Evolutionary conservation across 53 echinoderm and acorn worm species (phyloP), one percentile per base, ranked within the genome.

Genomic region (Pentamera pediparva): DNA sequence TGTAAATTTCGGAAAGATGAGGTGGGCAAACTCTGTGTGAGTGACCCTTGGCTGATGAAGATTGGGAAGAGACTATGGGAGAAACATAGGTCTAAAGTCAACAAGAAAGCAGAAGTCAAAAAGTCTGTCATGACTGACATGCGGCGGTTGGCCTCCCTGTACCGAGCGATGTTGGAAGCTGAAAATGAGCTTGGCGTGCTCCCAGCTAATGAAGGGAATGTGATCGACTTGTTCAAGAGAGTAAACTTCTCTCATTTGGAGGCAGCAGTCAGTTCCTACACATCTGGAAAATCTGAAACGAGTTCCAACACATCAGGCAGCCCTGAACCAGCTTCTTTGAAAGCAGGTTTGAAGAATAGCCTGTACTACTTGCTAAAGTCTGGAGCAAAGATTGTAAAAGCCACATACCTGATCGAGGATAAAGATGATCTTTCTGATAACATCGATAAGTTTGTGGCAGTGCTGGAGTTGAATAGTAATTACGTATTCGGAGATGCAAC

Each of bases 121-220:
- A 80, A 76, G 30, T 65, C 80, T 37, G 89, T 89, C 0, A 89
- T 89, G 89, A 59, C 80, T 17, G 70, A 69, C 36, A 84, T 89
- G 80, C 59, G 88, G 28, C 41, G 89, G 32, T 37, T 89, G 6
- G 74, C 58, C 18, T 5, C 40, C 11, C 78, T 89, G 41, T 85
- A 89, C 34, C 12, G 58, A 5, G 34, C 56, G 18, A 75, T 84
- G 56, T 0, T 43, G 20, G 50, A 62, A 31, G 35, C 60, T 27
- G 45, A 84, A 30, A 38, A 50, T 22, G 62, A 75, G 6, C 25
- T 69, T 9, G 70, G 77, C 37, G n/a, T 54, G 19, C 8, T 43
- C 62, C 29, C 20, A 49, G 27, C 38, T 32, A 47, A 34, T 8
- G 24, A 75, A 28, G 82, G 85, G 15, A 65, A 56, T 40, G 61